phyloP scores from a whole-genome alignment of 2,888 invertebrate genomes.

The Carcina quercana region DNA sequence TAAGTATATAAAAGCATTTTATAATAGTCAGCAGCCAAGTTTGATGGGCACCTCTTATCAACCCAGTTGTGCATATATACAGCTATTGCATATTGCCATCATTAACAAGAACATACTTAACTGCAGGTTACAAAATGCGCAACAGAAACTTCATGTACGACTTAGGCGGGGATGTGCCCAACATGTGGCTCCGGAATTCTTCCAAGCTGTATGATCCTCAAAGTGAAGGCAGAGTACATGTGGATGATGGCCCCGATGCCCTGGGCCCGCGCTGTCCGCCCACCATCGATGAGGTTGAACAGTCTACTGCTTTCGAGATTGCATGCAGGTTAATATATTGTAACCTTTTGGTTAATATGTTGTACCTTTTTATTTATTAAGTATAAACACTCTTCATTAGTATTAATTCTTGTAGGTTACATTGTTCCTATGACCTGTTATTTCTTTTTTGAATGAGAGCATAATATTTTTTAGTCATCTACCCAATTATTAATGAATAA shows the following conservation, averaged over 20 bases:
- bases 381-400: not conserved
- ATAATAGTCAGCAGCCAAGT: too few species aligned
- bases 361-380: slow-evolving; percentile 4
- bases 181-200: slow-evolving; percentile 87
- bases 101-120: too few species aligned
- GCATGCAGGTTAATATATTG: slow-evolving; percentile 72
- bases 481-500: too few species aligned
- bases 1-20: too few species aligned
- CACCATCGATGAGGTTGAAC: slow-evolving; percentile 83
- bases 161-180: slow-evolving; percentile 84
- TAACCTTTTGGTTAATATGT: too few species aligned
- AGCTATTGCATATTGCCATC: too few species aligned
- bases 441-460: too few species aligned
- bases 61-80: too few species aligned
- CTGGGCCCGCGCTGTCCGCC: slow-evolving; percentile 80
- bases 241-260: slow-evolving; percentile 76
- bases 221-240: slow-evolving; percentile 71
- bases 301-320: slow-evolving; percentile 82
- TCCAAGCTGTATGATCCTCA: slow-evolving; percentile 77
- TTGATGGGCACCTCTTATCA: too few species aligned
- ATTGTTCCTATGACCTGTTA: not conserved
- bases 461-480: too few species aligned
- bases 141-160: slow-evolving; percentile 85
- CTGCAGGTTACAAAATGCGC: slow-evolving; percentile 78
- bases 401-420: not conserved